Conservation (phyloP, 2,113 vertebrate genomes). For the Centropus unirufus region DNA sequence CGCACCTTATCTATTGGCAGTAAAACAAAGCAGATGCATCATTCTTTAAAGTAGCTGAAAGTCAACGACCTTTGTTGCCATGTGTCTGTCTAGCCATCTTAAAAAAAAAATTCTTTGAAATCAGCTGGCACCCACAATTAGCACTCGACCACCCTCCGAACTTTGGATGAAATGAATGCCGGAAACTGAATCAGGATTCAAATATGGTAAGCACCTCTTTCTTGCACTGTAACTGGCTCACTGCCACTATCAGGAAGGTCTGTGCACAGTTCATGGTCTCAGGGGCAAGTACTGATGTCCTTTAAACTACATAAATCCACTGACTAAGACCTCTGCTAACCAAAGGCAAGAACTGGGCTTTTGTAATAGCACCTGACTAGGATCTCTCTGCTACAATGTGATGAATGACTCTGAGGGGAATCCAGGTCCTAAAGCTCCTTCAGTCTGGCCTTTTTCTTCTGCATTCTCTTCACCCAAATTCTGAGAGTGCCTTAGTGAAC, state of each 20-base stretch:
- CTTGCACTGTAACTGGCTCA: not conserved
- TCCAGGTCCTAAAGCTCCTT: not conserved
- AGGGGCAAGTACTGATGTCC: not conserved
- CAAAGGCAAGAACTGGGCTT: not conserved
- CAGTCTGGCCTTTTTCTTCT: not conserved
- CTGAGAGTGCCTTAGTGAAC: not conserved
- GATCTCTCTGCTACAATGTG: not conserved
- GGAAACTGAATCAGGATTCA: conserved; percentile 20
- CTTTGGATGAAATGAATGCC: not conserved
- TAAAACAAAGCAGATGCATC: conserved; percentile 58
- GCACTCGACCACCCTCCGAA: conserved; percentile 10
- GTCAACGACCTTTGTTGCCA: conserved; percentile 50
- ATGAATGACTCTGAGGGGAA: not conserved
- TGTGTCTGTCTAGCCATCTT: conserved; percentile 35
- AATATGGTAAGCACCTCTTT: not conserved
- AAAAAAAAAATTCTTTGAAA: conserved; percentile 40
- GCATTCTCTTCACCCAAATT: conserved; percentile 3
- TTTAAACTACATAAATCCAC: not conserved
- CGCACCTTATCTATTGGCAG: conserved; percentile 76
- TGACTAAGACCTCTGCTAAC: not conserved
- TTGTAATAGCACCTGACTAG: not conserved
- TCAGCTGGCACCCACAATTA: conserved; percentile 44
- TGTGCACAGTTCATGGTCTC: not conserved
- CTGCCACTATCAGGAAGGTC: conserved; percentile 11
- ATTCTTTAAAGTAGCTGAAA: conserved; percentile 51